These are phyloP conservation scores for Arctia plantaginis DNA, from an alignment of 2,888 invertebrate genomes.

Conservation along the genomic window DNA sequence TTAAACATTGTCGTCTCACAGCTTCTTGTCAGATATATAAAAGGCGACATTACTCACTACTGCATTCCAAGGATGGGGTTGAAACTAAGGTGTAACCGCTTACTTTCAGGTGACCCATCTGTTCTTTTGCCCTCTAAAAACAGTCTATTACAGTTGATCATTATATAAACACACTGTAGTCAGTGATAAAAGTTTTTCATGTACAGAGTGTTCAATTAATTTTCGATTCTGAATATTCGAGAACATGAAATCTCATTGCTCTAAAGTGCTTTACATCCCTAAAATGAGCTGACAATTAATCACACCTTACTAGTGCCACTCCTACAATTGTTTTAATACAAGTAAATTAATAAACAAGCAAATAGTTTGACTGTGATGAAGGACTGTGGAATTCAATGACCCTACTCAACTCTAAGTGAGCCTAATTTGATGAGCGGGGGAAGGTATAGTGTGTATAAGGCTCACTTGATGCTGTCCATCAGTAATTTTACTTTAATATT, in stretches of 20 bases:
- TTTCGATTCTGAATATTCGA: background rate
- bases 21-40: no score
- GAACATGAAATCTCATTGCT: no score
- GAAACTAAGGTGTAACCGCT: no score
- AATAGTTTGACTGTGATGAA: background rate
- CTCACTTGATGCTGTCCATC: background rate
- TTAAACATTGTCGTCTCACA: no score
- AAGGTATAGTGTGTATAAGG: background rate
- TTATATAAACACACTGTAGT: no score
- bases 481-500: background rate
- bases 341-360: constrained; percentile 1
- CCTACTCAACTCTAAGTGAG: background rate
- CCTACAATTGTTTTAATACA: background rate
- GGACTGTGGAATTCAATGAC: background rate
- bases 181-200: background rate
- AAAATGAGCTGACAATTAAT: background rate
- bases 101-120: no score
- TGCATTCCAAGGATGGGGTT: no score
- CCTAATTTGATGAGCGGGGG: background rate
- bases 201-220: background rate
- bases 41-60: no score
- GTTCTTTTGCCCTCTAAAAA: no score
- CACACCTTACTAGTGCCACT: background rate
- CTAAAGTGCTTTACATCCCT: background rate
- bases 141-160: no score